Evolutionary conservation across 2,888 invertebrate species (phyloP).

Genomic region (Mamestra brassicae): DNA sequence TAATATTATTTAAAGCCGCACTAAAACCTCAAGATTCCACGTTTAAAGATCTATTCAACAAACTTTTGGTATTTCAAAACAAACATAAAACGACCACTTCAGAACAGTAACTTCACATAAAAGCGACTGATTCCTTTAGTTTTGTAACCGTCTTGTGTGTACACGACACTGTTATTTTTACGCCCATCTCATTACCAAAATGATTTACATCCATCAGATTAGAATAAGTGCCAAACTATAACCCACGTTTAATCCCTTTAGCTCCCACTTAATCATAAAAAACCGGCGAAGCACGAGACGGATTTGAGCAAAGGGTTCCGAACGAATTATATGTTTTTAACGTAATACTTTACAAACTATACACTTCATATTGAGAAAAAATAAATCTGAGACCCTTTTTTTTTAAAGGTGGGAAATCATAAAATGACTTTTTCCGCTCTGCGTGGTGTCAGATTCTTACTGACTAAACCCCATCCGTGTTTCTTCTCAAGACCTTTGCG

Average conservation of each 20-base stretch:
- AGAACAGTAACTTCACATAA: neutral
- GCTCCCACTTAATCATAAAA: conserved; percentile 36
- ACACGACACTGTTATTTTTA: conserved; percentile 15
- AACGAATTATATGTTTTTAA: neutral
- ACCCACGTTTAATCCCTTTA: conserved; percentile 27
- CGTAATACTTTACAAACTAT: too few species aligned
- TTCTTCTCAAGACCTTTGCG: too few species aligned
- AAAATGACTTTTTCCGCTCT: too few species aligned
- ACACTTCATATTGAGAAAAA: too few species aligned
- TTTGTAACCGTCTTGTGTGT: conserved; percentile 1
- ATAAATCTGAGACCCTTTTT: too few species aligned
- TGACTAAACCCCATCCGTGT: too few species aligned
- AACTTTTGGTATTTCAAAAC: neutral
- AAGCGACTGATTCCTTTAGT: neutral
- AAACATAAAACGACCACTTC: conserved; percentile 2
- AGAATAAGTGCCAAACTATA: conserved; percentile 21
- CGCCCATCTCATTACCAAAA: conserved; percentile 20
- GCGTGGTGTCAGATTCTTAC: too few species aligned
- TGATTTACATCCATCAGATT: conserved; percentile 34
- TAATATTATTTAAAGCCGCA: neutral
- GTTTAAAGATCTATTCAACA: neutral
- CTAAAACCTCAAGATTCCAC: neutral
- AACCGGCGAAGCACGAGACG: neutral
- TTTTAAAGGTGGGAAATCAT: too few species aligned
- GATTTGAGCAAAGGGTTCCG: neutral